These are phyloP conservation scores for Neolamprologus tretocephalus DNA, from an alignment of 2,113 vertebrate genomes.

Conservation along the genomic window DNA sequence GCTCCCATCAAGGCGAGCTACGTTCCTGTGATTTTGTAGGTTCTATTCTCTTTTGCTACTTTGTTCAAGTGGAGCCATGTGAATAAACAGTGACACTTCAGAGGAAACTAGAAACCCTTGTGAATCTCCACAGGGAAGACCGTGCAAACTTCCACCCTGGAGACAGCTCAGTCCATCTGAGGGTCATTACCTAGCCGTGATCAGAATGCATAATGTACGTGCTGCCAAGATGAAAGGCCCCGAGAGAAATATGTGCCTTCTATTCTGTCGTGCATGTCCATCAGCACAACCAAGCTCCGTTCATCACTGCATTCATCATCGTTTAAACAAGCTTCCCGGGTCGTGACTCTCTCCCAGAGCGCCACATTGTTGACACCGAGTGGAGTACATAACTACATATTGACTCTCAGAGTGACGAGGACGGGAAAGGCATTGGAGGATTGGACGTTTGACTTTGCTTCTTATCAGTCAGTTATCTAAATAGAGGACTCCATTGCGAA, in stretches of 20 bases:
- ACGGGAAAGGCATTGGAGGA: neutral
- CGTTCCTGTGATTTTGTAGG: neutral
- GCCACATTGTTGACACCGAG: conserved; percentile 25
- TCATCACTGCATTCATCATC: conserved; percentile 30
- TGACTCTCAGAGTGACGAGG: conserved; percentile 21
- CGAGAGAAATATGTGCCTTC: conserved; percentile 1
- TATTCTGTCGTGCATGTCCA: neutral
- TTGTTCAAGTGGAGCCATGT: neutral
- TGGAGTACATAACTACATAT: conserved; percentile 48
- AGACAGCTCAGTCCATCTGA: conserved; percentile 33
- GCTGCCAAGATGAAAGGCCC: conserved; percentile 36
- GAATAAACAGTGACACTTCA: conserved; percentile 39
- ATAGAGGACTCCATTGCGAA: conserved; percentile 8
- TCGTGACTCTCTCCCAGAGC: conserved; percentile 8
- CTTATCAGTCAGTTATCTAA: neutral
- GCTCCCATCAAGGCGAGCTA: neutral
- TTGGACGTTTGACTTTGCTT: conserved; percentile 36
- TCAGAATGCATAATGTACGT: conserved; percentile 40
- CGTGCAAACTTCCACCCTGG: neutral
- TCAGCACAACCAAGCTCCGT: conserved; percentile 5
- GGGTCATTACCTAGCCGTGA: conserved; percentile 54
- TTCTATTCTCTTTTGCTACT: neutral
- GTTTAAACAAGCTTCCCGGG: conserved; percentile 37
- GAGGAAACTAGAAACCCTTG: neutral
- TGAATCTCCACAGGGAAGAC: neutral